Conservation (phyloP, 1,140 invertebrate genomes). For the Pseudomyrmex gracilis region DNA sequence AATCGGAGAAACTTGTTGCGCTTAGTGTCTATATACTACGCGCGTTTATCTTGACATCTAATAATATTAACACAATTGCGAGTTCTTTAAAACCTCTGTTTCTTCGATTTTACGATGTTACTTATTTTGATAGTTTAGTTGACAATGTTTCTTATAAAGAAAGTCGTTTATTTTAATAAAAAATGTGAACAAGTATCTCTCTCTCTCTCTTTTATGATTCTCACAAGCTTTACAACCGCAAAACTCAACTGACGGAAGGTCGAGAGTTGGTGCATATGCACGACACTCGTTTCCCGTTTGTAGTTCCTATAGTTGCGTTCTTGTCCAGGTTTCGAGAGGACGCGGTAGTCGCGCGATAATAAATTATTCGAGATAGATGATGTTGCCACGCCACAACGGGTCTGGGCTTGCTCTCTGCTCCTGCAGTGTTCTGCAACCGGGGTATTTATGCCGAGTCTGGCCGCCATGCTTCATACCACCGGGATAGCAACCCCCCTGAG, state of each 20-base stretch:
- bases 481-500: slow-evolving; percentile 81
- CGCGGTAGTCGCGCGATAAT: slow-evolving; percentile 82
- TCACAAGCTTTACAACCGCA: not conserved
- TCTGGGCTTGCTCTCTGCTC: slow-evolving; percentile 77
- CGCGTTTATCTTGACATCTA: not conserved
- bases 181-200: too few species aligned
- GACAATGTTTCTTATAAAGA: too few species aligned
- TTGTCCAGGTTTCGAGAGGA: slow-evolving; percentile 84
- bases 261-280: slow-evolving; percentile 51
- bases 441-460: slow-evolving; percentile 85
- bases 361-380: slow-evolving; percentile 86
- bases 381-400: slow-evolving; percentile 84
- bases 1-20: slow-evolving; percentile 9
- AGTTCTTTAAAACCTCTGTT: not conserved
- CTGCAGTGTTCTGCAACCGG: slow-evolving; percentile 83
- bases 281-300: slow-evolving; percentile 76
- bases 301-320: slow-evolving; percentile 82
- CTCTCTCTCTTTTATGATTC: not conserved
- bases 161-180: not conserved
- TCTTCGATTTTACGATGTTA: not conserved
- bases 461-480: slow-evolving; percentile 85
- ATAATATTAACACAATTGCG: not conserved
- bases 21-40: not conserved
- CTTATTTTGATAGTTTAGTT: too few species aligned
- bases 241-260: slow-evolving; percentile 50